Evolutionary conservation across 2,797 vertebrate species (phyloP).

Genomic region (Meda fulgida): DNA sequence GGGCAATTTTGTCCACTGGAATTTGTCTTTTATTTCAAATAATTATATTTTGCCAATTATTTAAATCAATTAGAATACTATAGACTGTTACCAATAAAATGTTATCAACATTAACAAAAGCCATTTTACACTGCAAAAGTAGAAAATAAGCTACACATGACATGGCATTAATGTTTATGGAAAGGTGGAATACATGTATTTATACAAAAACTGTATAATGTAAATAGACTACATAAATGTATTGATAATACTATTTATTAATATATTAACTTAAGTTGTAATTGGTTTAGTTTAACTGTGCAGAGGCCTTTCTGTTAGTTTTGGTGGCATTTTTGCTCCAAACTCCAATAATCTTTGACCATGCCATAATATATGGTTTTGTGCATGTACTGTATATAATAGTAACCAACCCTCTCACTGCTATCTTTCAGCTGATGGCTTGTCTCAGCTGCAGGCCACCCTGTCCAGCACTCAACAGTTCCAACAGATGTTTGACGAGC

Average conservation of each 20-base stretch:
- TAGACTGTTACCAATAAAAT: no score
- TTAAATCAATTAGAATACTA: no score
- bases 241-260: no score
- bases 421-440: conserved; percentile 84
- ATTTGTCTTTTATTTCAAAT: not conserved
- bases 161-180: no score
- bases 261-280: no score
- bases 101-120: no score
- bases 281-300: not conserved
- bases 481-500: conserved; percentile 97
- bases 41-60: no score
- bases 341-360: not conserved
- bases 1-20: not conserved
- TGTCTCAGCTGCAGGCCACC: conserved; percentile 92
- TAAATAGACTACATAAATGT: no score
- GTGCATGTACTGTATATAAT: not conserved
- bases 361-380: not conserved
- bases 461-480: conserved; percentile 98
- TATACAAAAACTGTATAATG: no score
- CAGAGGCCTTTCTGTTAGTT: not conserved
- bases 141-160: no score
- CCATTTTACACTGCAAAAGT: no score
- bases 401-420: not conserved
- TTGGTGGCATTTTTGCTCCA: not conserved
- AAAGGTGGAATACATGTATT: no score